Base-by-base conservation (phyloP, 2,113 vertebrate genomes). In the Lota lota region DNA sequence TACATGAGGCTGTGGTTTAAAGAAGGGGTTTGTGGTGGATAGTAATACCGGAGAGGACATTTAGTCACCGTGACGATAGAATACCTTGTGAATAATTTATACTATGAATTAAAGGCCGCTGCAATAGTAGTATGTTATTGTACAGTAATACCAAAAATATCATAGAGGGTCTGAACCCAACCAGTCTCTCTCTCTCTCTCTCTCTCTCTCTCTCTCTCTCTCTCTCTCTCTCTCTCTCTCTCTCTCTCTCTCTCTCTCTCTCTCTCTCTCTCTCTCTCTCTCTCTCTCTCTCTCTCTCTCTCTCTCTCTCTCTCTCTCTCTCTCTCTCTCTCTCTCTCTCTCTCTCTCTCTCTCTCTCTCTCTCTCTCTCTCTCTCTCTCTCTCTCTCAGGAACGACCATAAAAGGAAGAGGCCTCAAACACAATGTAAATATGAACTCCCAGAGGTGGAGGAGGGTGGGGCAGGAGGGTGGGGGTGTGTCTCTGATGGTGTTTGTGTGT, bases 201-300 rank as follows among this genome's bases (percentile, higher is more conserved):
- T 33, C 58, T 21, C n/a, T n/a, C 15, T 18, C 24, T 22, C 24
- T 22, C 19, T 18, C 53, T 18, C 50, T 56, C 21, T 57, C 51
- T 12, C 22, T 18, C 53, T 57, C 3, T 24, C 36, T 63, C 61
- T 18, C 10, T 73, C 66, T 79, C 36, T 57, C 1, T 68, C 74
- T 81, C 80, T 78, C 72, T 57, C 47, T 74, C 67, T 71, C 64
- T 54, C 50, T 19, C 40, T 74, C 71, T 64, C 12, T 10, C 1
- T 70, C 19, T 63, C 12, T 50, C 36, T 56, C 54, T 10, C 4
- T 24, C 66, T 59, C 58, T 62, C 53, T 69, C 65, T 60, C 50
- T 22, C 11, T 54, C 72, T 63, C 28, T 72, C 67, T 73, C 72
- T 56, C 63, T 56, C 2, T n/a, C 18, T 16, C 11, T 14, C 15